Evolutionary conservation across 2,888 invertebrate species (phyloP), one percentile per base, ranked within the genome.

Genomic region (Polia nebulosa): DNA sequence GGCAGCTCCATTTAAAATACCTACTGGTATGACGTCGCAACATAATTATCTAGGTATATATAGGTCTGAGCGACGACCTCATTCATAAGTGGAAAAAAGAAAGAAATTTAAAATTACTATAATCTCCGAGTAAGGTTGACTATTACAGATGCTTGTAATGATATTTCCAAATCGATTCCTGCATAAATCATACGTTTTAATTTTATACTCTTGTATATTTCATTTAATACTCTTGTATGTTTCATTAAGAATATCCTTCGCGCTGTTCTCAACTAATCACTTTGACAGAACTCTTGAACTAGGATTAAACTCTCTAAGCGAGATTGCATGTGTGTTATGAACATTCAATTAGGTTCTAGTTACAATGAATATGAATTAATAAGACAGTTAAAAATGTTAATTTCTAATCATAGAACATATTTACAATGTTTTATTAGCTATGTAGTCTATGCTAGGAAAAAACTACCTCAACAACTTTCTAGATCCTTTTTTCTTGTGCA

Each of bases 261-360:
- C 47, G 29, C 15, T 9, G 22, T 7, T 68, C 15, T 49, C 27
- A 15, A 73, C 39, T 49, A 51, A 68, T 68, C 64, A 63, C 34
- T 68, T 34, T 51, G n/a, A 36, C 64, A 68, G 47, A 62, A 39
- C 17, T 32, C 32, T 72, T 20, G 13, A 20, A 73, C 27, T 2
- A n/a, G 13, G 13, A 39, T 68, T 39, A 41, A 22, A 32, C 32
- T 41, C 36, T 49, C 15, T 27, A 47, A 73, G 39, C 20, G 27
- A 41, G 25, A 49, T 63, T 41, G 39, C 39, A 62, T 51, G 15
- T 32, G 13, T 61, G 17, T 20, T 25, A 49, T n/a, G 6, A 27
- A 27, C 2, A 71, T 29, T 20, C 15, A 25, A n/a, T 45, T 25
- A 15, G 1, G 7, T 20, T 11, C 27, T n/a, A 27, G 2, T 0